phyloP scores from a whole-genome alignment of 1,140 invertebrate species.

The Aplysia californica region DNA sequence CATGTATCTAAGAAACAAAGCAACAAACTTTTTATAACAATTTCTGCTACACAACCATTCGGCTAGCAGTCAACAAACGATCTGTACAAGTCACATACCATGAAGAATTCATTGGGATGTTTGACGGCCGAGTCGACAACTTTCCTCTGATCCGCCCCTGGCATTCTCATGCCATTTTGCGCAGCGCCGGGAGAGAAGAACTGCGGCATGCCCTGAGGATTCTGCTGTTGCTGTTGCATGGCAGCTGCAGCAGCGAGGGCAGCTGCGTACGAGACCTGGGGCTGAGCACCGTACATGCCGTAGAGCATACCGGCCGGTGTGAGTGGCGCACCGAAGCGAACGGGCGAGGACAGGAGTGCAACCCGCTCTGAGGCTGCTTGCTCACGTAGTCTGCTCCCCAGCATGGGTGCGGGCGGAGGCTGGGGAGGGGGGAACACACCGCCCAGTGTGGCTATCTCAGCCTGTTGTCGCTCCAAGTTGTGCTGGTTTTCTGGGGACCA shows the following conservation, averaged over 20 bases:
- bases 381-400: too few relatives aligned
- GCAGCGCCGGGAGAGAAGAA: background rate
- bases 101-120: slow-evolving; percentile 23
- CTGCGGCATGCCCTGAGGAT: background rate
- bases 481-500: slow-evolving; percentile 42
- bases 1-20: too few relatives aligned
- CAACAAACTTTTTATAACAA: background rate
- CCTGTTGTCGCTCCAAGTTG: slow-evolving; percentile 37
- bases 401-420: slow-evolving; percentile 19
- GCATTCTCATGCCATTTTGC: too few relatives aligned
- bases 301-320: slow-evolving; percentile 8
- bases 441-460: slow-evolving; percentile 34
- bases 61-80: background rate
- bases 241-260: background rate
- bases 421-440: slow-evolving; percentile 22
- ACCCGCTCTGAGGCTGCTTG: too few relatives aligned
- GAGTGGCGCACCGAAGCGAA: background rate
- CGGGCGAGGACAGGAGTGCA: background rate
- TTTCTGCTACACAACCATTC: background rate
- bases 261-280: background rate
- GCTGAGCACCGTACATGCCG: slow-evolving; percentile 9
- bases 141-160: background rate
- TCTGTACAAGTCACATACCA: slow-evolving; percentile 8
- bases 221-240: background rate
- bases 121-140: background rate